These are phyloP conservation scores for Ceryle rudis DNA, from an alignment of 2,797 vertebrate species.

Conservation along the genomic window DNA sequence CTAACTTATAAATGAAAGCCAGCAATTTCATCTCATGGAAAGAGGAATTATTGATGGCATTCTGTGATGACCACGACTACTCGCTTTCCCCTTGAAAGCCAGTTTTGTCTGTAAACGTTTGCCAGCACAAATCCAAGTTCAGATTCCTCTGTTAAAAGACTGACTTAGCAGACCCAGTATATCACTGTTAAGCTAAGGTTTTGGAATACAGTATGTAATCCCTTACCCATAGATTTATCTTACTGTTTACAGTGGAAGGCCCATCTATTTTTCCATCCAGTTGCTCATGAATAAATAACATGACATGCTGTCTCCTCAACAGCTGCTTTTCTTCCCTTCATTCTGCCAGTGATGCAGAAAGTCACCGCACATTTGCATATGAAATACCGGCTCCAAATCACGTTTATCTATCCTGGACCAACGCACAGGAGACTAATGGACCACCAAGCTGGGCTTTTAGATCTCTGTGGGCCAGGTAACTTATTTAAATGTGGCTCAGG, in stretches of 20 bases:
- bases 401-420: background rate
- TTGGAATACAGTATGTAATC: background rate
- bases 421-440: background rate
- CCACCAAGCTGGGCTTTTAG: background rate
- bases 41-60: background rate
- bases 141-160: background rate
- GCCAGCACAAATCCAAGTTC: background rate
- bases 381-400: background rate
- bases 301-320: background rate
- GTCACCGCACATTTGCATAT: background rate
- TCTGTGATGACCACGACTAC: background rate
- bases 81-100: background rate
- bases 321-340: background rate
- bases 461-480: background rate
- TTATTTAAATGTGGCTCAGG: background rate
- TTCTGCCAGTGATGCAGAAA: constrained; percentile 6
- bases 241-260: background rate
- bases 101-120: background rate
- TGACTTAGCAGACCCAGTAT: background rate
- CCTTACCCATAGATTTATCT: background rate
- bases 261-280: background rate
- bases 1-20: background rate
- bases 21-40: too few relatives aligned
- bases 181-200: background rate
- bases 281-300: constrained; percentile 14